phyloP scores from a whole-genome alignment of 2,888 invertebrate species.

The Ophion slaviceki region DNA sequence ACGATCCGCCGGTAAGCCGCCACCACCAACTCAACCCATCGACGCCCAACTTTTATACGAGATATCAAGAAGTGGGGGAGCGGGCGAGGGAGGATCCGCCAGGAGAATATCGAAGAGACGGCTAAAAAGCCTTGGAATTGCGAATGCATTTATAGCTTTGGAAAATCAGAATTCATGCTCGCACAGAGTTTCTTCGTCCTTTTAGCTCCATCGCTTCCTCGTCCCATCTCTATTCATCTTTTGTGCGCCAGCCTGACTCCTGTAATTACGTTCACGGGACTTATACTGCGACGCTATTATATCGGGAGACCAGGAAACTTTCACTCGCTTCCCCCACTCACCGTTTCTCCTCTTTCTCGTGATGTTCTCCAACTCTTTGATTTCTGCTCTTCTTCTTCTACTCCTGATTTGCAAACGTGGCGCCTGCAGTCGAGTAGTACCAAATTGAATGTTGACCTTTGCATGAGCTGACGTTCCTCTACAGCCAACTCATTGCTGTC shows the following conservation, averaged over 20 bases:
- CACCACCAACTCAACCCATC: constrained; percentile 32
- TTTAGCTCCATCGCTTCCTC: constrained; percentile 12
- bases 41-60: constrained; percentile 60
- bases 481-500: constrained; percentile 34
- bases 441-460: constrained; percentile 39
- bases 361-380: constrained; percentile 10
- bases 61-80: not conserved
- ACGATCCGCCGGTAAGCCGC: constrained; percentile 53
- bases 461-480: constrained; percentile 28
- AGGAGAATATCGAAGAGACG: not conserved
- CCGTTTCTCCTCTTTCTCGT: constrained; percentile 33
- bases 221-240: constrained; percentile 54
- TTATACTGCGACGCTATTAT: constrained; percentile 66
- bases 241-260: constrained; percentile 50
- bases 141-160: constrained; percentile 69
- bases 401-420: constrained; percentile 7
- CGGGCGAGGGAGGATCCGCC: constrained; percentile 3
- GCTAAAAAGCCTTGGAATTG: constrained; percentile 57
- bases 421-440: constrained; percentile 1
- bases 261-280: constrained; percentile 66
- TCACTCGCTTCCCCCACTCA: constrained; percentile 39
- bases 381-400: constrained; percentile 15
- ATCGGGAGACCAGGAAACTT: constrained; percentile 37
- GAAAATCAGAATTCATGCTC: constrained; percentile 62
- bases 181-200: constrained; percentile 43